A percentile compares a stretch with the other conserved stretches of the same genome.
Conservation (phyloP, 2,797 vertebrate species). For the Calcarius lapponicus region DNA sequence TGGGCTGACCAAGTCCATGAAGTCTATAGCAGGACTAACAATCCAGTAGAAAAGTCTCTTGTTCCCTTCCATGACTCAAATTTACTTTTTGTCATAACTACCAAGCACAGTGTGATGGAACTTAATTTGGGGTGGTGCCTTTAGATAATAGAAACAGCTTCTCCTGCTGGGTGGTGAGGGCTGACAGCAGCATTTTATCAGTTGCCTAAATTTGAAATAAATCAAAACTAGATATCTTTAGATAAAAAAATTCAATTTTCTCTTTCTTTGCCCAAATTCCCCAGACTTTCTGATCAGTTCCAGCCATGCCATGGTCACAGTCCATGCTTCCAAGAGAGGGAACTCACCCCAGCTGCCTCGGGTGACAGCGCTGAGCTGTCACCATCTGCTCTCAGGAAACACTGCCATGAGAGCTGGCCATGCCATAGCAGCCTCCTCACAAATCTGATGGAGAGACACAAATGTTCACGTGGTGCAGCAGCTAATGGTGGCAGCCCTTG, state of each 20-base stretch:
- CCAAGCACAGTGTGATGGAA: background rate
- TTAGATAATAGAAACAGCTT: background rate
- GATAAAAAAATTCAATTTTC: background rate
- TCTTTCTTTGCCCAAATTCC: background rate
- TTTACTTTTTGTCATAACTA: background rate
- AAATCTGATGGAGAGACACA: conserved; percentile 30
- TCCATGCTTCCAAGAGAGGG: background rate
- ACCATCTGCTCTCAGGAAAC: conserved; percentile 62
- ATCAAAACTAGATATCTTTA: background rate
- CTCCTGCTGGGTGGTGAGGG: background rate
- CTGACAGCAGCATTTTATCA: background rate
- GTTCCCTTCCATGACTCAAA: background rate
- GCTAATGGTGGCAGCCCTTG: conserved; percentile 53
- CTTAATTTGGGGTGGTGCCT: background rate
- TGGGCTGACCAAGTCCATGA: background rate
- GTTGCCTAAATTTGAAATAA: background rate
- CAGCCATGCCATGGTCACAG: background rate
- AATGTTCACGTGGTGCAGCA: conserved; percentile 42
- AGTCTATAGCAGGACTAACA: background rate
- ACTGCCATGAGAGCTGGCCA: conserved; percentile 47
- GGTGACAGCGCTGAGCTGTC: background rate
- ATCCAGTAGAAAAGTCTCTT: background rate
- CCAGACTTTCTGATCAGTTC: background rate
- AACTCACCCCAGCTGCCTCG: conserved; percentile 1
- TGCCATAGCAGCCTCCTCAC: conserved; percentile 16